Evolutionary conservation across 1,140 invertebrate species (phyloP), one percentile per base, ranked within the genome.

Genomic region (Paramacrobiotus metropolitanus): DNA sequence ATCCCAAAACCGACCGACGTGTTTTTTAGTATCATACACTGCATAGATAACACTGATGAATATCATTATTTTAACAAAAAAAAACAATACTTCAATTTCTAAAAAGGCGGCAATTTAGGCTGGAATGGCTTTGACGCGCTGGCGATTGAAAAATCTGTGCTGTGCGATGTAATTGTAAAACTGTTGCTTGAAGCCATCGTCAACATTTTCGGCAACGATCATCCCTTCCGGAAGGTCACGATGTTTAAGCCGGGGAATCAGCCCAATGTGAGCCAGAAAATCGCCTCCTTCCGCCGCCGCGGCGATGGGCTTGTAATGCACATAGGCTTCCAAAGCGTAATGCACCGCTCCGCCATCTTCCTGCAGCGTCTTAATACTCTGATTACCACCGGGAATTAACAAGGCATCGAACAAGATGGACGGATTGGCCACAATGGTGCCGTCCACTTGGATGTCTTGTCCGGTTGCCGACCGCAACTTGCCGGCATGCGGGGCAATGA

Each of bases 321-420:
- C 24, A 28, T 55, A 55, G 48, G 48, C 28, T 24, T 55, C 48
- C 48, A 55, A 24, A 9, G 15, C 48, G 48, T 55, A 55, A 24
- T 55, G 48, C 15, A 55, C 48, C 15, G 48, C 48, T 9, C 4
- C 48, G 28, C 48, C 48, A 28, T 4, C 15, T 4, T 55, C 24
- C 48, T 55, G 48, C 48, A 55, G 24, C 15, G 15, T 55, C 15
- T 20, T 55, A 28, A 4, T 55, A 28, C 48, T 28, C 9, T 15
- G 15, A 15, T 15, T 24, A 20, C 48, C 48, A 55, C 15, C 48
- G 15, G 48, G 48, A 20, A 55, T 55, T 4, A 55, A 24, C 15
- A 55, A 15, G 28, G 48, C 48, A 28, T 55, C 48, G 48, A 55
- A 55, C 24, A 55, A 24, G 48, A 55, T 55, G 15, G 48, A 55